Conservation (phyloP, 2,888 invertebrate species). For the Lymantria monacha region DNA sequence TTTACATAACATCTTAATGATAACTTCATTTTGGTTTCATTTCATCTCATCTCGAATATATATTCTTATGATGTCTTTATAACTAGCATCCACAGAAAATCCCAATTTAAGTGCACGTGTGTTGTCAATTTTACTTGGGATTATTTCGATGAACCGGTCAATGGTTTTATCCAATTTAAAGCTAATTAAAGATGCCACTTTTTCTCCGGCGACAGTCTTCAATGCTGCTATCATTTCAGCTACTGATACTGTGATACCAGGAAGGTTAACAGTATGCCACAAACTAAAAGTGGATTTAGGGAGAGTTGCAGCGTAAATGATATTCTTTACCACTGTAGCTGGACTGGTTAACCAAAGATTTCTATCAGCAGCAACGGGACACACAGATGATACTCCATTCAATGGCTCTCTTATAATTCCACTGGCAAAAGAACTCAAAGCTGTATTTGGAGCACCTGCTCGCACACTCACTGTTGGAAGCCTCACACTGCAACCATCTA, state of each 20-base stretch:
- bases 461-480: constrained; percentile 68
- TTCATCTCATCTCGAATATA: constrained; percentile 42
- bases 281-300: constrained; percentile 39
- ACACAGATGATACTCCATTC: constrained; percentile 41
- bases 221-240: constrained; percentile 55
- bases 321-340: constrained; percentile 49
- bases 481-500: constrained; percentile 58
- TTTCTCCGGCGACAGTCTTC: constrained; percentile 49
- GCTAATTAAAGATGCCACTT: constrained; percentile 45
- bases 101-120: constrained; percentile 55
- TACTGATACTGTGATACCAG: constrained; percentile 58
- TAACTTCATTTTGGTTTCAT: neutral
- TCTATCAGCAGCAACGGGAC: constrained; percentile 54
- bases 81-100: constrained; percentile 52
- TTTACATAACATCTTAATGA: neutral
- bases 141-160: constrained; percentile 50
- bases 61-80: constrained; percentile 49
- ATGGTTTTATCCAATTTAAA: constrained; percentile 47
- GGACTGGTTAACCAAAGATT: constrained; percentile 64
- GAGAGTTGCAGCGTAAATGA: constrained; percentile 51
- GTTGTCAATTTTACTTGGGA: constrained; percentile 59
- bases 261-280: constrained; percentile 57
- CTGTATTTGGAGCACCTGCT: constrained; percentile 60
- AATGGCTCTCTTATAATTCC: constrained; percentile 67
- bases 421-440: constrained; percentile 71